These are phyloP conservation scores for Marasmarcha lunaedactyla DNA, from an alignment of 2,888 invertebrate species.

Conservation along the genomic window DNA sequence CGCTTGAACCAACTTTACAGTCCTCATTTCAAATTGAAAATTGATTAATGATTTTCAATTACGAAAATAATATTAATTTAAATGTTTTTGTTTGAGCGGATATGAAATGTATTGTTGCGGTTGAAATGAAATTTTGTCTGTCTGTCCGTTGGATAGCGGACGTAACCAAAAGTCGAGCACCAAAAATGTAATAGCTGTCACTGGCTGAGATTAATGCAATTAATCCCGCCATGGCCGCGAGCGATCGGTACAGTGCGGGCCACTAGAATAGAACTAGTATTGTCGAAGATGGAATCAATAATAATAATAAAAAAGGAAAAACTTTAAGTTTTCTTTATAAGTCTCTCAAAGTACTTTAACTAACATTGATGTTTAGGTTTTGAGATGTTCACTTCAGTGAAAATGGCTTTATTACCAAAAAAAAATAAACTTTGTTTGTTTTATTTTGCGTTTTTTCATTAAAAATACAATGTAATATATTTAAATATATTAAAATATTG, in stretches of 20 bases:
- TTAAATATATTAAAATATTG: no score
- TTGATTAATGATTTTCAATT: not conserved
- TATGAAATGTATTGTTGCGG: constrained; percentile 46
- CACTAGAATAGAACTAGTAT: constrained; percentile 17
- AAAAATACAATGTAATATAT: no score
- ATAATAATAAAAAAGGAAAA: not conserved
- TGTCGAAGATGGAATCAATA: not conserved
- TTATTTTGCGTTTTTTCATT: no score
- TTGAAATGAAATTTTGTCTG: constrained; percentile 36
- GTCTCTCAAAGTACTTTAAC: no score
- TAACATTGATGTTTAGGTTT: no score
- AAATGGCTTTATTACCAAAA: no score
- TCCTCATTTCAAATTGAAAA: no score
- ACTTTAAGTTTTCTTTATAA: no score
- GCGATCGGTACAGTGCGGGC: constrained; percentile 37
- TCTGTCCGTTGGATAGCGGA: constrained; percentile 26
- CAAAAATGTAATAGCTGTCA: constrained; percentile 71
- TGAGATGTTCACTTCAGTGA: no score
- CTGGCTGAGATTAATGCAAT: constrained; percentile 65
- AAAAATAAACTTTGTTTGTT: no score
- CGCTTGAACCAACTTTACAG: no score
- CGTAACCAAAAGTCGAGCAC: constrained; percentile 61
- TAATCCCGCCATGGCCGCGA: constrained; percentile 59
- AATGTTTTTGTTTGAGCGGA: constrained; percentile 25
- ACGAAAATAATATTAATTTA: constrained; percentile 6